Conservation (phyloP, 2,113 vertebrate species). For the Neotragus pygmaeus region DNA sequence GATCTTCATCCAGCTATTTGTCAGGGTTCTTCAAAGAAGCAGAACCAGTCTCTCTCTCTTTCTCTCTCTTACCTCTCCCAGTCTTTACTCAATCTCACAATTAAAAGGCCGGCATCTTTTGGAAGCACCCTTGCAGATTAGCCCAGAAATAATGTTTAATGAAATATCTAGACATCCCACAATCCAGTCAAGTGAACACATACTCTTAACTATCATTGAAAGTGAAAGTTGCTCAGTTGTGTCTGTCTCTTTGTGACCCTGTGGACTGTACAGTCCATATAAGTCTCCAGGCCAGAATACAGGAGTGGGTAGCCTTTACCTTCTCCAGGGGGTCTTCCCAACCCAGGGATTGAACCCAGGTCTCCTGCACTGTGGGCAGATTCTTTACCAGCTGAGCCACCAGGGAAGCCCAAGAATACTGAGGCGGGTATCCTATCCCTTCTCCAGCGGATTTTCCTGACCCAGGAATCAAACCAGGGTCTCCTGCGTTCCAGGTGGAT, state of each 20-base stretch:
- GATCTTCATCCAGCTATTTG: neutral
- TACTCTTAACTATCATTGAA: neutral
- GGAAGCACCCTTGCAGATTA: neutral
- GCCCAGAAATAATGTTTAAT: neutral
- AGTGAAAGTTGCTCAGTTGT: rapidly evolving
- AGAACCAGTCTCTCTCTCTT: neutral
- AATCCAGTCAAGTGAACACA: neutral
- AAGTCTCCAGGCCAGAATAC: neutral
- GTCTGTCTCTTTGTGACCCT: neutral
- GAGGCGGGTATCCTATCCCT: neutral
- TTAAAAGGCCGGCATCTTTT: neutral
- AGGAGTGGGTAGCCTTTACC: neutral
- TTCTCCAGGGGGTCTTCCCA: neutral
- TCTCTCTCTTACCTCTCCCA: neutral
- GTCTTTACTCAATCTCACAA: too few relatives aligned
- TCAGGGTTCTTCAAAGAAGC: neutral
- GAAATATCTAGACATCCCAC: neutral
- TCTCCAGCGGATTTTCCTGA: neutral
- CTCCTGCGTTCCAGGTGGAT: neutral
- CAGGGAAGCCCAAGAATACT: neutral
- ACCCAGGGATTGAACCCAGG: rapidly evolving
- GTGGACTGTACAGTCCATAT: neutral
- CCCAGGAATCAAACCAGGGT: neutral
- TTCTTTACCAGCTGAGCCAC: neutral
- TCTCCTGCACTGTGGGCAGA: neutral